Evolutionary conservation across 2,888 invertebrate genomes (phyloP), one percentile per base, ranked within the genome.

Genomic region (Nymphalis urticae): DNA sequence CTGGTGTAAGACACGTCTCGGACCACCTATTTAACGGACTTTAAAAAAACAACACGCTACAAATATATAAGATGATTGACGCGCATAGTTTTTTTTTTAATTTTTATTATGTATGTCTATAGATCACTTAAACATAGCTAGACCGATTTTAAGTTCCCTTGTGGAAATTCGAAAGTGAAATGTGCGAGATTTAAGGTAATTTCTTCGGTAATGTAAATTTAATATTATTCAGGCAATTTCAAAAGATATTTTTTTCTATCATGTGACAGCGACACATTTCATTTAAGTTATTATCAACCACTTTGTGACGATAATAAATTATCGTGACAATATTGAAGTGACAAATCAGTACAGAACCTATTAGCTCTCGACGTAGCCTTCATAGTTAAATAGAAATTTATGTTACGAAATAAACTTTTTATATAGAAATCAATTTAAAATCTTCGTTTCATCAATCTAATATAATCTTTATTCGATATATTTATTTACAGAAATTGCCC

Each of bases 261-360:
- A 61, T 61, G 5, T 48, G 27, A 48, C 32, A 54, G 5, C 24
- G 32, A 36, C n/a, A 4, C 32, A 36, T 56, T 42, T 42, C 42
- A 62, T 27, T 62, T 56, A 13, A 50, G 36, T 2, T 27, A 6
- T 32, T 32, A 62, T 48, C 61, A n/a, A 56, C 56, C 17, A 17
- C 16, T 61, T 48, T 48, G 48, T 51, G 19, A 59, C 62, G 66
- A 62, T 66, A 62, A 62, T 42, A 13, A 13, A 13, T 48, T 67
- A 67, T 67, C 62, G 53, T 62, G 56, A 58, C 62, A 62, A 48
- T n/a, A 53, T 56, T 19, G 21, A 50, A 54, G 32, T 56, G 67
- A 42, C 42, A 50, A 32, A 13, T 48, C 24, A 58, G 42, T 67
- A 50, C 48, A 17, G 54, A 24, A 51, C 42, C 13, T 42, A 16